Base-by-base conservation (phyloP, 1,140 invertebrate species). In the Tigriopus japonicus region DNA sequence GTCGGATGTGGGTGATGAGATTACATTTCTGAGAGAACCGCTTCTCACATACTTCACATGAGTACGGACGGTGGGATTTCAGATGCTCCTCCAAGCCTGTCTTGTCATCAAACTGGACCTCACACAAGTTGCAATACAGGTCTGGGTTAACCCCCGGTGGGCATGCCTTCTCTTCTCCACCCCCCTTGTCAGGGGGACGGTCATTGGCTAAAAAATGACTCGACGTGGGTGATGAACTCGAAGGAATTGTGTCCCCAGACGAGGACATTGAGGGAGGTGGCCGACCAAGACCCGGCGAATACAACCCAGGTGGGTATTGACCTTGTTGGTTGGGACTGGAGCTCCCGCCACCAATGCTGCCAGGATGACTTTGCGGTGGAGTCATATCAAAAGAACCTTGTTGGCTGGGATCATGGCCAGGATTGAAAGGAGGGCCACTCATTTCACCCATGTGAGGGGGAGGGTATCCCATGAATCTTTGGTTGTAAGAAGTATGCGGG, bases 1-100 rank as follows among this genome's bases (percentile, higher is more conserved):
- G 64, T 14, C 68, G 62, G 42, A 68, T 62, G 59, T 69, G 68
- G 42, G 69, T 70, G 51, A 72, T 67, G 2, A 75, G 67, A 62
- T 74, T 71, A 21, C 72, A 70, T 15, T 70, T 71, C 21, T 71
- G 73, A 24, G 71, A 71, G 66, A 74, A 74, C 1, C 70, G 69
- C 58, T 73, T 74, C 13, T 67, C 65, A 63, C 72, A 74, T 62
- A 68, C 63, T 17, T 65, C 65, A 65, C 73, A 75, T 45, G 61
- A 64, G 63, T 66, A 67, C 14, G 66, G 64, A 13, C 64, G 63
- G 7, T 64, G 55, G 6, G n/a, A n/a, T 54, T 54, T 54, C 1
- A 54, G n/a, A 24, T 54, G 55, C 40, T 28, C 52, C 17, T 54
- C 52, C n/a, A 35, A 24, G 1, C n/a, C 52, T 6, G 52, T 24